A percentile compares a stretch with the other conserved stretches of the same genome.
These are phyloP conservation scores for Periophthalmus modestus DNA, from an alignment of 2,113 vertebrate species.

Conservation along the genomic window DNA sequence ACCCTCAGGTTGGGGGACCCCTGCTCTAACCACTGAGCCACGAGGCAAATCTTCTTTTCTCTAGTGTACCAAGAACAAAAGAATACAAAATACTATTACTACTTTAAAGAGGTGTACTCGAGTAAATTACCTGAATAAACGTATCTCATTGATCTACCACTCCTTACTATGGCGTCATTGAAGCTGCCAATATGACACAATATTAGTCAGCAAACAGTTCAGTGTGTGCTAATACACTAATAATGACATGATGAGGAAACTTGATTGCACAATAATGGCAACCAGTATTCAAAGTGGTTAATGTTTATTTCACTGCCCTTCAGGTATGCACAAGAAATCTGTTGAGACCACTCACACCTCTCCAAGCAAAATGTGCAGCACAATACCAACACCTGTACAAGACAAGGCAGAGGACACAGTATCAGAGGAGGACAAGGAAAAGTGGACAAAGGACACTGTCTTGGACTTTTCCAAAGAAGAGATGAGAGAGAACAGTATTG, in stretches of 20 bases:
- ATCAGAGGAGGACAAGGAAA: slow-evolving; percentile 73
- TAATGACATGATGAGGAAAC: neutral
- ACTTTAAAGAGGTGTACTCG: neutral
- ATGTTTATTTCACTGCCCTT: slow-evolving; percentile 72
- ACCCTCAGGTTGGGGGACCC: no score
- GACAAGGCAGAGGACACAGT: slow-evolving; percentile 79
- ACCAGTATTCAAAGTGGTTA: neutral
- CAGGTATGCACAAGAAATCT: slow-evolving; percentile 99
- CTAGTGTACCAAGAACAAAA: neutral
- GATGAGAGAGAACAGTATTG: slow-evolving; percentile 98
- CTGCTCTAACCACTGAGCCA: no score
- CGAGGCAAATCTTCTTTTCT: no score
- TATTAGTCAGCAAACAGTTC: neutral
- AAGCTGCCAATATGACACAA: slow-evolving; percentile 5
- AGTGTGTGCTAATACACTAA: neutral
- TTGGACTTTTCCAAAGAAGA: slow-evolving; percentile 89
- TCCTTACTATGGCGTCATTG: neutral
- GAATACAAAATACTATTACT: neutral
- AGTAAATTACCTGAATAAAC: neutral
- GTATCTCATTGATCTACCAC: neutral
- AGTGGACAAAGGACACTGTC: slow-evolving; percentile 68
- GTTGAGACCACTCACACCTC: slow-evolving; percentile 82
- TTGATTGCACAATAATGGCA: neutral
- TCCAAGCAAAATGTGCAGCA: slow-evolving; percentile 82
- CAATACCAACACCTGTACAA: slow-evolving; percentile 76